Base-by-base conservation (phyloP, 2,113 vertebrate species). In the Pedionomus torquatus region DNA sequence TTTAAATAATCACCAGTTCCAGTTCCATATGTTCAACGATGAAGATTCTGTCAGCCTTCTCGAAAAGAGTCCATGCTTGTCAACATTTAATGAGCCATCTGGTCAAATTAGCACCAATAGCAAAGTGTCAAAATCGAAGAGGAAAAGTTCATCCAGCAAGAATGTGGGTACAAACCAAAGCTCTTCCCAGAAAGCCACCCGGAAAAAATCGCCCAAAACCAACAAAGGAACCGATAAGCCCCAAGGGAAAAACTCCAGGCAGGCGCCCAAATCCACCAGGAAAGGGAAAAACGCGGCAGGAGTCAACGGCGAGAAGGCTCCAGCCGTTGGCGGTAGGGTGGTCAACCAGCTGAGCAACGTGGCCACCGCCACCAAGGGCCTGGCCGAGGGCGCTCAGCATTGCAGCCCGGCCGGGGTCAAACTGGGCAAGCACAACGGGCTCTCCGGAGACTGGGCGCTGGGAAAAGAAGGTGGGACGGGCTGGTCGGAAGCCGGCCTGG, bases 21-120 rank as follows among this genome's bases (percentile, higher is more conserved):
- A 99, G 89, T 98, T 99, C 96, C 99, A 99, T 98, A 99, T 98
- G 98, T 99, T 99, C 97, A 99, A 99, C 46, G 98, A 99, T 95
- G 99, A 99, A 90, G 99, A 99, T 97, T 99, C 98, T 95, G 97
- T 98, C 91, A 97, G 98, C 88, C 95, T 99, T 91, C 98, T 99
- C 72, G 99, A 98, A 92, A 99, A 99, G 94, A 98, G 93, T 80
- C 96, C 98, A 77, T 98, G 98, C 97, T 97, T 98, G 91, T 97
- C 98, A 93, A 98, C 98, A 71, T 99, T 99, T 98, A 98, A 98
- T 94, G 98, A 99, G 97, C 98, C 99, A 98, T 98, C 97, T 96
- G 98, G 97, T 97, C 98, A 99, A 96, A 97, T 98, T 96, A 98
- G 96, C 97, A 96, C 98, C 92, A 98, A 98, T 92, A 98, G 96